These are phyloP conservation scores for Brachyptera putata DNA, from an alignment of 2,888 invertebrate genomes.

Conservation along the genomic window DNA sequence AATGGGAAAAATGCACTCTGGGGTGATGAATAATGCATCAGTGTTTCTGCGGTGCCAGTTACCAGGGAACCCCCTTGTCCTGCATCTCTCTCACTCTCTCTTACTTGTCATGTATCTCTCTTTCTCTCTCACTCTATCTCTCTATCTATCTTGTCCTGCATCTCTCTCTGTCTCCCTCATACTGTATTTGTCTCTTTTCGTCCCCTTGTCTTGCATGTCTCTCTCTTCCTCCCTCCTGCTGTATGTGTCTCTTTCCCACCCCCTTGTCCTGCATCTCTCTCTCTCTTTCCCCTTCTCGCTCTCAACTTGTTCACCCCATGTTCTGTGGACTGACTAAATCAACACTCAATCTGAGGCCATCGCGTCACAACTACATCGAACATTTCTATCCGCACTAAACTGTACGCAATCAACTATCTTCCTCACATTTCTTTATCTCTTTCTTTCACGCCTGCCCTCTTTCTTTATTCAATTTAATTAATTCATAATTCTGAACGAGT, in stretches of 20 bases:
- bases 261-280: too few relatives aligned
- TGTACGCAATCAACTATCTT: neutral
- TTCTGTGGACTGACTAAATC: constrained; percentile 24
- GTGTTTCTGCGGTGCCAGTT: constrained; percentile 14
- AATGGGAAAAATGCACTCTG: constrained; percentile 37
- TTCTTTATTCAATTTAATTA: neutral
- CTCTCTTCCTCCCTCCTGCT: too few relatives aligned
- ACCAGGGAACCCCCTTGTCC: constrained; percentile 8
- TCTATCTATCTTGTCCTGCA: neutral
- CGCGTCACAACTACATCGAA: neutral
- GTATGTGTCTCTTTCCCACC: too few relatives aligned
- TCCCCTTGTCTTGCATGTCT: too few relatives aligned
- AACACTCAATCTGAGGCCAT: constrained; percentile 30
- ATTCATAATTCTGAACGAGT: neutral
- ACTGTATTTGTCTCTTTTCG: too few relatives aligned
- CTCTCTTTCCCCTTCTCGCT: too few relatives aligned
- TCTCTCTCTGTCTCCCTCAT: too few relatives aligned
- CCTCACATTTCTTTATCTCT: too few relatives aligned
- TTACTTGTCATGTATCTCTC: neutral
- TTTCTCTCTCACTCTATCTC: neutral
- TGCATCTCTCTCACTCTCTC: too few relatives aligned
- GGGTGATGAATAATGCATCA: constrained; percentile 38
- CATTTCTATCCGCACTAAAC: neutral
- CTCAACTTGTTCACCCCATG: constrained; percentile 3
- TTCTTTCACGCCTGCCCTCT: too few relatives aligned